Evolutionary conservation across 1,140 invertebrate genomes (phyloP).

Genomic region (Lepidurus apus): DNA sequence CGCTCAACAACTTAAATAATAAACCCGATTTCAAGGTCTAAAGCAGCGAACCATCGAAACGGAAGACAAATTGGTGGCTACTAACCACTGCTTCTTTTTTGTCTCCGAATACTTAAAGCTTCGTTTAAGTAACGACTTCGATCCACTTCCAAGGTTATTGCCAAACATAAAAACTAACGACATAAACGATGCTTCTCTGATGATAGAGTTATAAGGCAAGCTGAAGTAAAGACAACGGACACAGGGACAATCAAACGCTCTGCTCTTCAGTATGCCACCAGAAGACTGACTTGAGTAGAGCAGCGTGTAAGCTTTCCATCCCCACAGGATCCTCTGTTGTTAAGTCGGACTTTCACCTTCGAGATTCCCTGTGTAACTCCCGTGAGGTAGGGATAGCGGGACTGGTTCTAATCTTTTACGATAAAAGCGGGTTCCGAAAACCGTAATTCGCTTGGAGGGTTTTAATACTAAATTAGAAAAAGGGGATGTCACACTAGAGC

Average conservation of each 20-base stretch:
- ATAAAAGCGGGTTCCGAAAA: too few relatives aligned
- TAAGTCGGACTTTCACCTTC: constrained; percentile 4
- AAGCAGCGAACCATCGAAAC: background rate
- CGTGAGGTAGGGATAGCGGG: constrained; percentile 6
- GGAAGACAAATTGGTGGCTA: too few relatives aligned
- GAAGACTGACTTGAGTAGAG: background rate
- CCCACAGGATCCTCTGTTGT: background rate
- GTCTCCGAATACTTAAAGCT: background rate
- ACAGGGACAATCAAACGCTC: too few relatives aligned
- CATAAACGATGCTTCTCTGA: too few relatives aligned
- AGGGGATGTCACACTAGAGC: too few relatives aligned
- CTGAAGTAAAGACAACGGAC: too few relatives aligned
- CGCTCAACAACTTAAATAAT: background rate
- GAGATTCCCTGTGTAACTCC: background rate
- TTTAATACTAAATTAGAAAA: too few relatives aligned
- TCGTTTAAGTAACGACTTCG: background rate
- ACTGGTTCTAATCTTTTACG: background rate
- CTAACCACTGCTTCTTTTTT: background rate
- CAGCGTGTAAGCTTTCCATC: background rate
- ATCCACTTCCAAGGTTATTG: too few relatives aligned
- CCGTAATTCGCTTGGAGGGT: too few relatives aligned
- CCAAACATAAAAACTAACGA: too few relatives aligned
- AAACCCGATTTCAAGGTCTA: background rate
- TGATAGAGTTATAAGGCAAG: too few relatives aligned
- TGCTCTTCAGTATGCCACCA: background rate